Base-by-base conservation (phyloP, 2,888 invertebrate genomes). In the Drosophila kambysellisi region DNA sequence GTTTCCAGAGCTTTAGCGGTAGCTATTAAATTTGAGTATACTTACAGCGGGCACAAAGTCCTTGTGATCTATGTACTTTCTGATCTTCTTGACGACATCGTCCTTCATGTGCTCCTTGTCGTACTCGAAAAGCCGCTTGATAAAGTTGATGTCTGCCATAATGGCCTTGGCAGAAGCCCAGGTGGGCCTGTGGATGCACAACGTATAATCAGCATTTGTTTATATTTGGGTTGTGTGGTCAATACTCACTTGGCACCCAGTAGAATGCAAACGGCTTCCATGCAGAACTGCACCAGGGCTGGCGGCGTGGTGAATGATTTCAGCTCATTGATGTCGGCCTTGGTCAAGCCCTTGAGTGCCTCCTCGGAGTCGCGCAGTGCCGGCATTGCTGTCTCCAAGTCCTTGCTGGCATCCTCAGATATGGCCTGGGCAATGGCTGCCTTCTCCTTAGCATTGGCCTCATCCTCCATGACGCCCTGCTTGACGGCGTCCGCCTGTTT, bases 251-350 rank as follows among this genome's bases (percentile, higher is more conserved):
- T 98, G 68, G 95, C 95, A 4, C 96, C 96, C 11, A 98, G 93
- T 0, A 98, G 94, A 73, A 98, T 95, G 92, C 97, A 97, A 12
- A 98, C 96, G 11, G 98, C 96, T 93, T 98, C 98, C 97, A 98
- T 97, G 4, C 98, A 98, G 82, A 97, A 97, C 74, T 96, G 95
- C 8, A 98, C 98, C 11, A 98, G 93, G 25, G 95, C 95, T 0
- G 98, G 98, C 0, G 98, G 98, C 88, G 97, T 97, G 80, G 96
- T 96, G 91, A 98, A 98, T 0, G 97, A 97, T 89, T 97, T 96
- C 60, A 98, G 93, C 92, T 98, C 98, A 92, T 97, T 97, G 63
- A 98, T 97, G 90, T 98, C 98, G 43, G 95, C 96, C 92, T 98
- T 98, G 91, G 97, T 98, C 20, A 98, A 94, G 0, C 97, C 94